phyloP scores from a whole-genome alignment of 2,113 vertebrate species.

The Galeopterus variegatus region DNA sequence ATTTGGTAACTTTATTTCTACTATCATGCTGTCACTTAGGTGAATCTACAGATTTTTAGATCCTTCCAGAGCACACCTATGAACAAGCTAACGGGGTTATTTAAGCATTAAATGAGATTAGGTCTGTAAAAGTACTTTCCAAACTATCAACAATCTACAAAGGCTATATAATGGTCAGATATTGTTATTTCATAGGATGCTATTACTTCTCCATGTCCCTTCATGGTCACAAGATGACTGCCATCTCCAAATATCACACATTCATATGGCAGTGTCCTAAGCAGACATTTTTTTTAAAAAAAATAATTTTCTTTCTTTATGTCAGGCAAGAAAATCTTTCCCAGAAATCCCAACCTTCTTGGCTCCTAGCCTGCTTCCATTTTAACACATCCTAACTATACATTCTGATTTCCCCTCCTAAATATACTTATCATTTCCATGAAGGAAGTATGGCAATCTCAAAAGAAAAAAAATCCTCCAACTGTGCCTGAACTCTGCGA shows the following conservation, averaged over 20 bases:
- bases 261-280: not conserved
- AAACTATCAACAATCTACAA: not conserved
- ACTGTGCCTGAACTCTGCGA: not conserved
- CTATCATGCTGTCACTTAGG: not conserved
- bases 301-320: not conserved
- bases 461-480: not conserved
- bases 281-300: not conserved
- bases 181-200: not conserved
- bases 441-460: not conserved
- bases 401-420: not conserved
- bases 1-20: conserved; percentile 13
- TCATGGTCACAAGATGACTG: not conserved
- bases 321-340: not conserved
- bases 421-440: not conserved
- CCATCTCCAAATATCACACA: not conserved
- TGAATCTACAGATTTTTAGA: conserved; percentile 26
- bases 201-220: not conserved
- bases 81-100: not conserved
- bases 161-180: not conserved
- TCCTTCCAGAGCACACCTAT: not conserved
- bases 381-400: not conserved
- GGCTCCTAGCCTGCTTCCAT: not conserved
- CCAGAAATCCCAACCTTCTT: not conserved
- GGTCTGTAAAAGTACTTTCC: not conserved
- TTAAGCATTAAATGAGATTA: conserved; percentile 51